phyloP scores from a whole-genome alignment of 2,797 vertebrate genomes.

The Pseudotriccus pelzelni region DNA sequence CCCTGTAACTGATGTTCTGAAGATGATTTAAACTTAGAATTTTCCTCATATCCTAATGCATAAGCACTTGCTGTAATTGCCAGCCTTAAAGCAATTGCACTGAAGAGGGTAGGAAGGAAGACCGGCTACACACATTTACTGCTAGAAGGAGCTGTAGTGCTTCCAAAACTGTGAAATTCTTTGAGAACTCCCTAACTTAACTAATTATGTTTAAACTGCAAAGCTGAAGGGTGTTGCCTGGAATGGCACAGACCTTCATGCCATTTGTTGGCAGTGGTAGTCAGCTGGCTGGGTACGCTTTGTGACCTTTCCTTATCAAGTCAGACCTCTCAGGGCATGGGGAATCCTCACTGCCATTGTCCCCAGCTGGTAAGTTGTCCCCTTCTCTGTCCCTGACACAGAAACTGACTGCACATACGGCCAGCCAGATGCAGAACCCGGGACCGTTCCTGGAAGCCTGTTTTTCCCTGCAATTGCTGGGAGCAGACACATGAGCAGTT shows the following conservation, averaged over 20 bases:
- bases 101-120: not conserved
- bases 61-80: not conserved
- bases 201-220: not conserved
- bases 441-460: not conserved
- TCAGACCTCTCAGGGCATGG: not conserved
- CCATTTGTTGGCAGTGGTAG: not conserved
- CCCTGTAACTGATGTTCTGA: not conserved
- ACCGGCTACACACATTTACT: not conserved
- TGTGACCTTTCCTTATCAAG: not conserved
- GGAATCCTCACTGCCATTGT: not conserved
- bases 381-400: not conserved
- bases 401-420: not conserved
- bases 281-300: not conserved
- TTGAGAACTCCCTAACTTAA: not conserved
- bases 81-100: not conserved
- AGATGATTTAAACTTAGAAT: not conserved
- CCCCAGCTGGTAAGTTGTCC: not conserved
- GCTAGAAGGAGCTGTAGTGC: not conserved
- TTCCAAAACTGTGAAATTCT: not conserved
- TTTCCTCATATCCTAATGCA: not conserved
- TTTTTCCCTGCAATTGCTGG: not conserved
- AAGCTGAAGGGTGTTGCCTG: not conserved
- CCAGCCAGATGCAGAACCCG: rapidly evolving
- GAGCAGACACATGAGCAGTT: not conserved
- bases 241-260: not conserved